Percentiles rank a stretch among this genome's conserved stretches.
Evolutionary conservation across 1,140 invertebrate genomes (phyloP).

Genomic region (Lordiphosa stackelbergi): DNA sequence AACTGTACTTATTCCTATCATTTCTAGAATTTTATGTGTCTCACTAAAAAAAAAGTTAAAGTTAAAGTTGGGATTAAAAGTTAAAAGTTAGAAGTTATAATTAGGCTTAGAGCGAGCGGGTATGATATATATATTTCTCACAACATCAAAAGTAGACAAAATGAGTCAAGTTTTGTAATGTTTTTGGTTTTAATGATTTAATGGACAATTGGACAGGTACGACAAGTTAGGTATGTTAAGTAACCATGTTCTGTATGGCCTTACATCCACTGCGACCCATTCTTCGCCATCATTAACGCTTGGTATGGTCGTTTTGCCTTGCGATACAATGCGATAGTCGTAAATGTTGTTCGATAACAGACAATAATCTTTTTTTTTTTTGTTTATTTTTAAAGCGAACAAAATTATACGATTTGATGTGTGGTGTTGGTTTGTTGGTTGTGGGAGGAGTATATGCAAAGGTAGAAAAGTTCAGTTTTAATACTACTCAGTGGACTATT

Average conservation of each 20-base stretch:
- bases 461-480: slow-evolving; percentile 54
- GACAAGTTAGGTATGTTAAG: slow-evolving; percentile 34
- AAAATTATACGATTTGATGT: slow-evolving; percentile 32
- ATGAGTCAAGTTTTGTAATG: slow-evolving; percentile 4
- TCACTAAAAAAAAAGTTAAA: slow-evolving; percentile 3
- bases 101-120: slow-evolving; percentile 20
- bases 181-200: slow-evolving; percentile 7
- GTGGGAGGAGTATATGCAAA: slow-evolving; percentile 40
- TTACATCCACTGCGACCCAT: slow-evolving; percentile 95
- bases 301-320: slow-evolving; percentile 96
- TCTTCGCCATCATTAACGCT: slow-evolving; percentile 97
- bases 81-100: slow-evolving; percentile 47
- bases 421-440: slow-evolving; percentile 12
- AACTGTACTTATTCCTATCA: too few species aligned
- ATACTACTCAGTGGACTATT: slow-evolving; percentile 21
- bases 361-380: slow-evolving; percentile 55
- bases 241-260: slow-evolving; percentile 74
- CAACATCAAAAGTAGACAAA: slow-evolving; percentile 32
- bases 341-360: slow-evolving; percentile 84
- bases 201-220: slow-evolving; percentile 28
- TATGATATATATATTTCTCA: slow-evolving; percentile 21
- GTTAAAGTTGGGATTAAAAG: slow-evolving; percentile 19
- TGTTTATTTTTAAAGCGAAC: slow-evolving; percentile 27
- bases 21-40: too few species aligned
- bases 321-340: slow-evolving; percentile 96